Conservation (phyloP, 2,113 vertebrate species). For the human (Homo sapiens) region DNA sequence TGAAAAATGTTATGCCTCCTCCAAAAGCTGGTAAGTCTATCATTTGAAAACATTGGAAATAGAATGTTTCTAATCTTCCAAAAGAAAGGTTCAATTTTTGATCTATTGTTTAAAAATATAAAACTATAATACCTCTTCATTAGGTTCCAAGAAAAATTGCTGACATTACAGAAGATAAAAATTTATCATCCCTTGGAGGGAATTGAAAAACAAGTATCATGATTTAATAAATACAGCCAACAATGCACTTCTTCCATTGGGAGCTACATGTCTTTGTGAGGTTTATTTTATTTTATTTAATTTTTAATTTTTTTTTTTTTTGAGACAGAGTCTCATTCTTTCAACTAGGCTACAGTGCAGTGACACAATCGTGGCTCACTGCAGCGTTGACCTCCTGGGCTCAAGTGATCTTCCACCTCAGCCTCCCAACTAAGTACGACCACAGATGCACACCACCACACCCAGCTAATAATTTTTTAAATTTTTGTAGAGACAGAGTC, state of each 20-base stretch:
- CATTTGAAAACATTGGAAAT: neutral
- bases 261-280: neutral
- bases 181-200: neutral
- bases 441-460: neutral
- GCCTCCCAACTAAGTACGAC: neutral
- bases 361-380: no score
- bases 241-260: neutral
- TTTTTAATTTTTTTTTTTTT: neutral
- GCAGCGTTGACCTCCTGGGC: neutral
- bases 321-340: no score
- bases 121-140: neutral
- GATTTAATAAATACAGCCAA: neutral
- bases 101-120: neutral
- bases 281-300: neutral
- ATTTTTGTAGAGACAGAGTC: neutral
- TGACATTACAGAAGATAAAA: neutral
- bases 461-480: neutral
- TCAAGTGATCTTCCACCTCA: neutral
- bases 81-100: neutral
- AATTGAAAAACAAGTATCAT: neutral
- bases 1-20: neutral
- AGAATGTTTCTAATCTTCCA: neutral
- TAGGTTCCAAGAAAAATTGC: neutral
- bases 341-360: no score
- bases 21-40: neutral